Conservation (phyloP, 2,113 vertebrate species). For the Atlantisia rogersi region DNA sequence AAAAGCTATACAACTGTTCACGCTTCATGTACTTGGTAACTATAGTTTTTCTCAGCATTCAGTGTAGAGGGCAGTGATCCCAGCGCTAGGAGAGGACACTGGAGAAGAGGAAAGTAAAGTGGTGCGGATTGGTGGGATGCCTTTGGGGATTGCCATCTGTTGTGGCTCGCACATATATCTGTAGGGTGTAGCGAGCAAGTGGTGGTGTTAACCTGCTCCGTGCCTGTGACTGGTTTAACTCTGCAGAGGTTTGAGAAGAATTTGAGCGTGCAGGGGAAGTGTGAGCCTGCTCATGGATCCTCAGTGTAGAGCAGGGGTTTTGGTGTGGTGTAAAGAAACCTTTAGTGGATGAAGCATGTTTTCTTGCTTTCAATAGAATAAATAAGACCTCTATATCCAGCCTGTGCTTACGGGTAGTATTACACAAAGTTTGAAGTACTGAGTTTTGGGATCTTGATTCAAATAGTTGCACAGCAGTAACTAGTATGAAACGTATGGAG, state of each 20-base stretch:
- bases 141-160: conserved; percentile 1
- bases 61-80: neutral
- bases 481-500: neutral
- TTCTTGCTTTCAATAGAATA: neutral
- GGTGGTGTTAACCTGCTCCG: neutral
- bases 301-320: rapidly evolving
- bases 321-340: neutral
- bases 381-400: no score
- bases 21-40: conserved; percentile 15
- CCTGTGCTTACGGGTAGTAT: neutral
- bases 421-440: neutral
- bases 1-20: conserved; percentile 5
- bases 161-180: neutral
- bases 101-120: neutral
- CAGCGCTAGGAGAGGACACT: neutral
- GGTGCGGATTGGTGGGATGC: conserved; percentile 17
- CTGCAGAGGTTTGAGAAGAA: neutral
- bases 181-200: neutral
- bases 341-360: neutral
- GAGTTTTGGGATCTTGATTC: neutral
- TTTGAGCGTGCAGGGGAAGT: neutral
- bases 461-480: neutral
- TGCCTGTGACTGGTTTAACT: neutral
- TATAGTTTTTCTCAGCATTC: conserved; percentile 2
- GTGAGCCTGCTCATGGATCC: neutral